Base-by-base conservation (phyloP, 2,113 vertebrate genomes). In the Odontophorus gujanensis region DNA sequence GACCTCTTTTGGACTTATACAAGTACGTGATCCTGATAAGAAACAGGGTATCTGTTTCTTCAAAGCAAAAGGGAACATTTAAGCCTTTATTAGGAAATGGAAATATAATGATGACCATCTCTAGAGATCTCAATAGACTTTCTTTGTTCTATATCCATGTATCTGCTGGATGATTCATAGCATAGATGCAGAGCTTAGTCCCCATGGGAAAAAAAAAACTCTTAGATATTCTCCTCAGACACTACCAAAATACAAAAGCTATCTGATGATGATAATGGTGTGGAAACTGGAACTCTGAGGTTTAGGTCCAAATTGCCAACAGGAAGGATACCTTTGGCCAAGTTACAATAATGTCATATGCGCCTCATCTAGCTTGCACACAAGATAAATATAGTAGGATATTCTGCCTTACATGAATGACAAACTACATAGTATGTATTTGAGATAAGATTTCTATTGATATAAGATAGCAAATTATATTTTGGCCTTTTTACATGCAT, bases 161-260 rank as follows among this genome's bases (percentile, higher is more conserved):
- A 87, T 92, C 83, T 92, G 40, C 43, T 75, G 7, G n/a, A 51
- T 95, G 94, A 93, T 87, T 93, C 78, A 94, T 4, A 63, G 53
- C 36, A 69, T 4, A 90, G 89, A 96, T 87, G 66, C 14, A 82
- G 71, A 93, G 89, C 86, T 89, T 82, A 40, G 59, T 91, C 75
- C 42, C 85, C 5, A 12, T 13, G 85, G 92, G 61, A 69, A 79
- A 76, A 80, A 45, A 51, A 76, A 34, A 53, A 26, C 75, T 92
- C 71, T 93, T 59, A 68, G 58, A 87, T n/a, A 51, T 28, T 59
- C 34, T 75, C 51, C 69, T 32, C 28, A 32, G 87, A 72, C 69
- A 61, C 25, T 28, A 81, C 48, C 62, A 84, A 78, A 91, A 76
- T 48, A 53, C 7, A 89, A 91, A 82, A 91, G 21, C 40, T 81